A percentile compares a stretch with the other conserved stretches of the same genome.
Evolutionary conservation across 2,113 vertebrate species (phyloP).

Genomic region (Neotragus pygmaeus): DNA sequence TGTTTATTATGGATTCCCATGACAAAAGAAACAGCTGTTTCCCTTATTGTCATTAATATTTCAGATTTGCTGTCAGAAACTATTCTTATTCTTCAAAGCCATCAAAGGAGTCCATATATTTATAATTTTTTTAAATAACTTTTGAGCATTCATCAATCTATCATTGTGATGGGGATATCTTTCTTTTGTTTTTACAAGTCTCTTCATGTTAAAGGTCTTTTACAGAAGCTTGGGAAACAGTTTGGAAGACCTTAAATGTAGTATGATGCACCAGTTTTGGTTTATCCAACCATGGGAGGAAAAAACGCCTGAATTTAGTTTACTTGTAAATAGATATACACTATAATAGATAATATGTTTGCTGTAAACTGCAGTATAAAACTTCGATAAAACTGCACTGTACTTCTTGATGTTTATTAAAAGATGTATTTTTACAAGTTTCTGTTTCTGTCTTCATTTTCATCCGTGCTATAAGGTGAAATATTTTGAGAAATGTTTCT

Average conservation of each 20-base stretch:
- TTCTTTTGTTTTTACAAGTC: conserved; percentile 33
- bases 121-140: background rate
- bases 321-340: conserved; percentile 60
- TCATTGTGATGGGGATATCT: background rate
- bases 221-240: conserved; percentile 30
- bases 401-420: conserved; percentile 74
- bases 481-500: conserved; percentile 17
- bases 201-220: conserved; percentile 37
- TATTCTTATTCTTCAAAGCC: conserved; percentile 45
- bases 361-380: conserved; percentile 57
- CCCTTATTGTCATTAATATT: conserved; percentile 42
- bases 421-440: conserved; percentile 76
- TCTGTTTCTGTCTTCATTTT: conserved; percentile 32
- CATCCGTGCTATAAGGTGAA: conserved; percentile 4
- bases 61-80: conserved; percentile 30
- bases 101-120: conserved; percentile 47
- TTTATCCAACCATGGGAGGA: conserved; percentile 2
- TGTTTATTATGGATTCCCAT: conserved; percentile 44
- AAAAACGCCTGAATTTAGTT: conserved; percentile 27
- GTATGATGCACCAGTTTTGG: background rate
- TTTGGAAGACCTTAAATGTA: background rate
- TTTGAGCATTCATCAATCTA: conserved; percentile 10
- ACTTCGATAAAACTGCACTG: conserved; percentile 56
- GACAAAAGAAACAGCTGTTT: conserved; percentile 46
- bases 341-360: conserved; percentile 41